Percentiles rank a stretch among this genome's conserved stretches.
These are phyloP conservation scores for Mythimna albipuncta DNA, from an alignment of 2,888 invertebrate genomes.

Conservation along the genomic window DNA sequence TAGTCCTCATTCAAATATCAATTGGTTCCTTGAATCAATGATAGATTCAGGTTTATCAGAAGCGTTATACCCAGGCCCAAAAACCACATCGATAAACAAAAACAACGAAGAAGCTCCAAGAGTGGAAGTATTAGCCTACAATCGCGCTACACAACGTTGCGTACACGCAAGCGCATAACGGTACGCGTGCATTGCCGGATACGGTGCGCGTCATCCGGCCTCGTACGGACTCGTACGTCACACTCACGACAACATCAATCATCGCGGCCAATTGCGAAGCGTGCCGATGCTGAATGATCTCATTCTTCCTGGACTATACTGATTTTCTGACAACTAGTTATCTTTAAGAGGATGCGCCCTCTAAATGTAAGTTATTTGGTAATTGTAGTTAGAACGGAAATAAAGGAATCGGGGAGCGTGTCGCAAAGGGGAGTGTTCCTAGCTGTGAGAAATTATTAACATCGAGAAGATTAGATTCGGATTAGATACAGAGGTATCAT, in stretches of 20 bases:
- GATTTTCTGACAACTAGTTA: constrained; percentile 43
- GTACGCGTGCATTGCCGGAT: constrained; percentile 66
- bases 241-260: constrained; percentile 65
- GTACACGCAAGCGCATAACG: constrained; percentile 64
- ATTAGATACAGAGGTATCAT: not conserved
- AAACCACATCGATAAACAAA: constrained; percentile 35
- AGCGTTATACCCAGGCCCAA: constrained; percentile 5
- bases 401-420: constrained; percentile 42
- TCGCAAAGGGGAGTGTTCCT: constrained; percentile 26
- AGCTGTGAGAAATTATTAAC: constrained; percentile 32
- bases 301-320: constrained; percentile 60
- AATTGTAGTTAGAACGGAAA: constrained; percentile 39
- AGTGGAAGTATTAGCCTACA: constrained; percentile 44
- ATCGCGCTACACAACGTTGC: constrained; percentile 57
- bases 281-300: constrained; percentile 60
- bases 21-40: not conserved
- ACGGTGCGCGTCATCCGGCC: constrained; percentile 64
- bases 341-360: constrained; percentile 6
- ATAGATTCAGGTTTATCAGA: constrained; percentile 3
- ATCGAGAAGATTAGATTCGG: constrained; percentile 47
- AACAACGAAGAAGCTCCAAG: constrained; percentile 24
- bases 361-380: not conserved
- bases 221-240: constrained; percentile 51
- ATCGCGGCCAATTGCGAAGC: constrained; percentile 63
- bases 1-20: not conserved